Evolutionary conservation across 2,797 vertebrate genomes (phyloP).

Genomic region (Bradypus variegatus): DNA sequence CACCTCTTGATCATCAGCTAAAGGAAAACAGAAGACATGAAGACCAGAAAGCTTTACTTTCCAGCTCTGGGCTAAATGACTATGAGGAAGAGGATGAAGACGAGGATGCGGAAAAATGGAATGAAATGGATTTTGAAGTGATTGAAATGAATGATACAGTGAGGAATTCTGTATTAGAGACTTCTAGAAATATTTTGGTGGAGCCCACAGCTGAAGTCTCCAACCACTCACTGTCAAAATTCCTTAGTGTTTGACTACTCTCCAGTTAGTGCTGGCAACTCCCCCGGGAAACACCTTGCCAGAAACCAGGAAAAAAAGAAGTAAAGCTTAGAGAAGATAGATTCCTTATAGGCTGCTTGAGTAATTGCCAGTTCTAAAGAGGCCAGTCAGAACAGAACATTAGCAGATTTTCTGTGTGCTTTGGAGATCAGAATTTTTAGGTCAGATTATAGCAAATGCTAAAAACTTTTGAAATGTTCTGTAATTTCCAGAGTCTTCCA

Average conservation of each 20-base stretch:
- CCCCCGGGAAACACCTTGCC: slow-evolving; percentile 67
- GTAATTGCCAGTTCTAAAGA: not conserved
- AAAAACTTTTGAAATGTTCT: not conserved
- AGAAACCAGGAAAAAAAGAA: slow-evolving; percentile 78
- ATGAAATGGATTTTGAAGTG: slow-evolving; percentile 87
- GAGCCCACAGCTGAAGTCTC: slow-evolving; percentile 1
- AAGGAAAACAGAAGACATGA: slow-evolving; percentile 73
- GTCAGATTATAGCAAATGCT: not conserved
- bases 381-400: not conserved
- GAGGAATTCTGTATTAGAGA: slow-evolving; percentile 69
- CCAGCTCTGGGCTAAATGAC: slow-evolving; percentile 66
- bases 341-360: not conserved
- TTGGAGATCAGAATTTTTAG: not conserved
- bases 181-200: slow-evolving; percentile 23
- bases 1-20: slow-evolving; percentile 42
- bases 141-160: slow-evolving; percentile 83
- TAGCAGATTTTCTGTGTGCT: not conserved
- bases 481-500: not conserved
- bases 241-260: not conserved
- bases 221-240: slow-evolving; percentile 3
- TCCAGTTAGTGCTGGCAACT: slow-evolving; percentile 52
- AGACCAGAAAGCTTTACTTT: slow-evolving; percentile 80
- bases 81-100: slow-evolving; percentile 76
- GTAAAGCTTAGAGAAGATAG: slow-evolving; percentile 53
- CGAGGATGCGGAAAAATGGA: slow-evolving; percentile 80